Percentiles rank a stretch among this genome's conserved stretches.
Evolutionary conservation across 2,113 vertebrate genomes (phyloP).

Genomic region (Triplophysa siluroides): DNA sequence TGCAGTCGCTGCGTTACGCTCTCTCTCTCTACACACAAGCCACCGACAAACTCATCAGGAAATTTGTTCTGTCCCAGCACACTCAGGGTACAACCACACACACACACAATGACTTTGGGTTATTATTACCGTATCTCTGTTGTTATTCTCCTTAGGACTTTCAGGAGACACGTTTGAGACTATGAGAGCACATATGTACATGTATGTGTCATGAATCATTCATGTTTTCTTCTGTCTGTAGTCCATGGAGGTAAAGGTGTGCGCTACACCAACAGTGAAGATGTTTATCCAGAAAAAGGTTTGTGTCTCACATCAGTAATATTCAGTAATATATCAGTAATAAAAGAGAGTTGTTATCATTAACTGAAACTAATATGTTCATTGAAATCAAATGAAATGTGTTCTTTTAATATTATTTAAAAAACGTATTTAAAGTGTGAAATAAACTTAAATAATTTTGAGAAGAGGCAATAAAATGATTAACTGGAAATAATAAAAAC

Average conservation of each 20-base stretch:
- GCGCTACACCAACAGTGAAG: constrained; percentile 92
- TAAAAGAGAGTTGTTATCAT: no score
- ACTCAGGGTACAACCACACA: constrained; percentile 79
- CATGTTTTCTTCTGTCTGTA: constrained; percentile 57
- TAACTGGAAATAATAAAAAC: no score
- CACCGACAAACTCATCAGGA: constrained; percentile 96
- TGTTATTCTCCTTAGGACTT: no score
- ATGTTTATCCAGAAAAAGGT: constrained; percentile 95
- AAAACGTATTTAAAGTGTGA: no score
- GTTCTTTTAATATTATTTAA: no score
- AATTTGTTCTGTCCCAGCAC: constrained; percentile 90
- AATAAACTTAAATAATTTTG: no score
- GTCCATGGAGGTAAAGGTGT: constrained; percentile 95
- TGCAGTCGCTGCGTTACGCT: constrained; percentile 93
- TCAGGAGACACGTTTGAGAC: no score
- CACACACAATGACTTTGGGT: background rate
- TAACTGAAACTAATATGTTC: no score
- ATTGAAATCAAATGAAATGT: no score
- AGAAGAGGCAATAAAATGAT: no score
- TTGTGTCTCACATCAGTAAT: constrained; percentile 59
- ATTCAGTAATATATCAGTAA: no score
- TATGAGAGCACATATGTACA: background rate
- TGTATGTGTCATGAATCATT: constrained; percentile 1
- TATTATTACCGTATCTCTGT: no score
- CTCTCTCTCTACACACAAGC: constrained; percentile 97